A percentile compares a stretch with the other conserved stretches of the same genome.
These are phyloP conservation scores for Collichthys lucidus DNA, from an alignment of 2,113 vertebrate genomes.

Conservation along the genomic window DNA sequence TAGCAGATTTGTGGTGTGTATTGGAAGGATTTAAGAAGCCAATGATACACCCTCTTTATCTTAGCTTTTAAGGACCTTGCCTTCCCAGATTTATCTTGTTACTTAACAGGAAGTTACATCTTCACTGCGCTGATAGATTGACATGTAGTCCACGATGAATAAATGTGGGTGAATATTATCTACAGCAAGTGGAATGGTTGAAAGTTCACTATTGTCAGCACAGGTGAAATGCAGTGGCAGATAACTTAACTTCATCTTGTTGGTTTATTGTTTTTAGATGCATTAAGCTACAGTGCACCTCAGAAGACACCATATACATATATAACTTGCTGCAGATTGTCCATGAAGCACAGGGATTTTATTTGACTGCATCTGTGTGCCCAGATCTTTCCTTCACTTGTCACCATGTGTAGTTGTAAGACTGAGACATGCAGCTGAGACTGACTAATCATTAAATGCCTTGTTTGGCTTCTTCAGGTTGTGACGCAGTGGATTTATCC, in stretches of 20 bases:
- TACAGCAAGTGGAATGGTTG: background rate
- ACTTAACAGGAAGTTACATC: background rate
- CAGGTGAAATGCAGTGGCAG: background rate
- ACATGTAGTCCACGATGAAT: background rate
- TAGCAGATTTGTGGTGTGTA: conserved; percentile 23
- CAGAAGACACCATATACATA: background rate
- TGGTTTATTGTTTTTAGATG: background rate
- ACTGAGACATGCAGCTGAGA: conserved; percentile 8
- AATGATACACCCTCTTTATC: background rate
- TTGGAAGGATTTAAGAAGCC: conserved; percentile 10
- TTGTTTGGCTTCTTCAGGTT: conserved; percentile 51
- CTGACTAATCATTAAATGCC: conserved; percentile 45
- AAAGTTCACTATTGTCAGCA: background rate
- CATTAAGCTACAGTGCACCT: background rate
- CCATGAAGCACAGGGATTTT: background rate
- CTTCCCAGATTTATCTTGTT: background rate
- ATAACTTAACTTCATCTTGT: background rate
- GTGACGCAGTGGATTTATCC: conserved; percentile 33
- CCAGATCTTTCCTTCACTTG: conserved; percentile 2
- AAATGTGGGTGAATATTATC: background rate
- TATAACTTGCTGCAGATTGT: background rate
- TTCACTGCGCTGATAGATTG: background rate
- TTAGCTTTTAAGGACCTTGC: background rate
- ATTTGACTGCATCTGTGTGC: background rate
- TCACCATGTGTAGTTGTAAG: conserved; percentile 18